phyloP scores from a whole-genome alignment of 2,797 vertebrate genomes.

The Enteromius anoplus region DNA sequence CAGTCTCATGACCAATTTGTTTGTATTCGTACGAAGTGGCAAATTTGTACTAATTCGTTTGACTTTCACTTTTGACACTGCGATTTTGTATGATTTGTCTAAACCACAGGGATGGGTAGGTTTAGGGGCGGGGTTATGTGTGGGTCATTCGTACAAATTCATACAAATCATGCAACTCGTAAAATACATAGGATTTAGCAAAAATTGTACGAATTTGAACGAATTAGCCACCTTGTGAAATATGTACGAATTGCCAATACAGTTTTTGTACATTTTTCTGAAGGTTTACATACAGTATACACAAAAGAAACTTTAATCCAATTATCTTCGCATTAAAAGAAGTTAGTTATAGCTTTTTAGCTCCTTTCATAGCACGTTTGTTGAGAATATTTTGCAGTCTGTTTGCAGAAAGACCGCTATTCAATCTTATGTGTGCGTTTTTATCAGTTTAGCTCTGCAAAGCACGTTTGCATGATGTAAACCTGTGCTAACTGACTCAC shows the following conservation, averaged over 20 bases:
- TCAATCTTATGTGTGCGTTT: slow-evolving; percentile 20
- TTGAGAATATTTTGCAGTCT: neutral
- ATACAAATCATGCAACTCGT: too few relatives aligned
- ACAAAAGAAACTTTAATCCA: neutral
- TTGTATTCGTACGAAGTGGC: too few relatives aligned
- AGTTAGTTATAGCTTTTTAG: neutral
- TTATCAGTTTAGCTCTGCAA: slow-evolving; percentile 28
- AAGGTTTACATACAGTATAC: neutral
- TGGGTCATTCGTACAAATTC: too few relatives aligned
- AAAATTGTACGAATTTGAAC: too few relatives aligned
- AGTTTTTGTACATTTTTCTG: neutral
- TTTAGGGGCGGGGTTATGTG: too few relatives aligned
- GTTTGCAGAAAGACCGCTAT: neutral
- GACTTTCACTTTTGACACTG: too few relatives aligned
- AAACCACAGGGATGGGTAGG: too few relatives aligned
- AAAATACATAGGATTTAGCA: too few relatives aligned
- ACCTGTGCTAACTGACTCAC: slow-evolving; percentile 38
- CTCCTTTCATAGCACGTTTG: neutral
- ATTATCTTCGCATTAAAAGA: neutral
- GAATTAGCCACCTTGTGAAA: too few relatives aligned
- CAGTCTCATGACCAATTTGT: too few relatives aligned
- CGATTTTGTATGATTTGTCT: too few relatives aligned
- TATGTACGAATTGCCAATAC: neutral
- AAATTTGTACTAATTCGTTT: too few relatives aligned
- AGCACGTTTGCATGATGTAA: slow-evolving; percentile 48